phyloP scores from a whole-genome alignment of 2,113 vertebrate species.

The Isurus oxyrinchus region DNA sequence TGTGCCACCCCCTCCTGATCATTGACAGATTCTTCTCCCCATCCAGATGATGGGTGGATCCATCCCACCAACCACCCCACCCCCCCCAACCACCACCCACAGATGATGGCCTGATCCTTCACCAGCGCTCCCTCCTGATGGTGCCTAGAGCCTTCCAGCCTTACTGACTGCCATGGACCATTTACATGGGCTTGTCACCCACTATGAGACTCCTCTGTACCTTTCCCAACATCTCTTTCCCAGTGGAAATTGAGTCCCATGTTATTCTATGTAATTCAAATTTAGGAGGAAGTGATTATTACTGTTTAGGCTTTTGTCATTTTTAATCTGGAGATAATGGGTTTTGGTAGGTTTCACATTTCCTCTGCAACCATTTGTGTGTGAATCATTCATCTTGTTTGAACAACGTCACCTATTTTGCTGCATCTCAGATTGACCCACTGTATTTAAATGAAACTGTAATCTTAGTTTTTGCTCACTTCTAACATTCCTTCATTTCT shows the following conservation, averaged over 20 bases:
- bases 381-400: not conserved
- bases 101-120: not conserved
- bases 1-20: not conserved
- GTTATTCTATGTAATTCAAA: not conserved
- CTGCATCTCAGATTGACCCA: not conserved
- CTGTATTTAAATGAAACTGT: not conserved
- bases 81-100: not conserved
- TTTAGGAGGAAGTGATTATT: not conserved
- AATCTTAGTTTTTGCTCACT: not conserved
- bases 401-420: not conserved
- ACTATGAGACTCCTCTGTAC: not conserved
- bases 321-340: not conserved
- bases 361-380: not conserved
- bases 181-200: not conserved
- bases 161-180: not conserved
- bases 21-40: not conserved
- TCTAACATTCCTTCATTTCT: not conserved
- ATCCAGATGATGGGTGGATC: not conserved
- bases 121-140: not conserved
- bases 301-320: not conserved
- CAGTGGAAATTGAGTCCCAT: not conserved
- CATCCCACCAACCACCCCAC: not conserved
- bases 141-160: not conserved
- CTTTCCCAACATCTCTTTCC: not conserved
- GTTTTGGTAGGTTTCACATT: not conserved